A percentile compares a stretch with the other conserved stretches of the same genome.
Conservation (phyloP, 2,797 vertebrate species). For the Silurus lanzhouensis region DNA sequence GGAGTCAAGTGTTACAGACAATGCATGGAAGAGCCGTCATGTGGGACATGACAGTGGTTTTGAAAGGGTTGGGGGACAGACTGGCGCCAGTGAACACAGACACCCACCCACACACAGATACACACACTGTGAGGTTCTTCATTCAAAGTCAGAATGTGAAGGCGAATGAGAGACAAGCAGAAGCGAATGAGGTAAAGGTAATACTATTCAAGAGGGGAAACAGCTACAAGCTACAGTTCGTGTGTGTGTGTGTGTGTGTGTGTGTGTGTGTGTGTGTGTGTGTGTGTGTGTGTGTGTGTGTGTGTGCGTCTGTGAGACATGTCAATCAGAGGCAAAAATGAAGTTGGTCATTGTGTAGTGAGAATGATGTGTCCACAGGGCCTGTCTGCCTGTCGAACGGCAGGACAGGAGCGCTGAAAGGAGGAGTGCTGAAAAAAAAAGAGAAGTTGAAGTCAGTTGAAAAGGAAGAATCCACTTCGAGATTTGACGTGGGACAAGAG, state of each 20-base stretch:
- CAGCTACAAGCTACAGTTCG: conserved; percentile 65
- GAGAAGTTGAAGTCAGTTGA: conserved; percentile 60
- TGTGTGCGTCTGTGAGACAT: conserved; percentile 38
- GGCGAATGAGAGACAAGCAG: conserved; percentile 71
- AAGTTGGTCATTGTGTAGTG: conserved; percentile 51
- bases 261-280: conserved; percentile 37
- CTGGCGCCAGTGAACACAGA: conserved; percentile 69
- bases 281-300: conserved; percentile 39
- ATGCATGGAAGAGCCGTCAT: conserved; percentile 51
- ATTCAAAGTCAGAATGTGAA: conserved; percentile 68
- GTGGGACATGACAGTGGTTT: conserved; percentile 48
- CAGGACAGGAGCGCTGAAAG: conserved; percentile 39
- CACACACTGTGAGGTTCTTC: conserved; percentile 63
- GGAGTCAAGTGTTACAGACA: conserved; percentile 51
- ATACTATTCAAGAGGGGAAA: conserved; percentile 72
- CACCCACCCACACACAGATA: conserved; percentile 37
- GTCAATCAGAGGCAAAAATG: conserved; percentile 67
- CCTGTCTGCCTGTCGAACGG: conserved; percentile 60
- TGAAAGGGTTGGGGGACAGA: conserved; percentile 62
- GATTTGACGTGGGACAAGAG: conserved; percentile 36
- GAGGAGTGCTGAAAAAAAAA: conserved; percentile 41
- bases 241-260: conserved; percentile 35
- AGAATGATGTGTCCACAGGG: conserved; percentile 64
- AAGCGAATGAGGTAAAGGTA: conserved; percentile 77
- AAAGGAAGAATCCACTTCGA: conserved; percentile 64